Evolutionary conservation across 2,113 vertebrate species (phyloP).

Genomic region (Setophaga petechia): DNA sequence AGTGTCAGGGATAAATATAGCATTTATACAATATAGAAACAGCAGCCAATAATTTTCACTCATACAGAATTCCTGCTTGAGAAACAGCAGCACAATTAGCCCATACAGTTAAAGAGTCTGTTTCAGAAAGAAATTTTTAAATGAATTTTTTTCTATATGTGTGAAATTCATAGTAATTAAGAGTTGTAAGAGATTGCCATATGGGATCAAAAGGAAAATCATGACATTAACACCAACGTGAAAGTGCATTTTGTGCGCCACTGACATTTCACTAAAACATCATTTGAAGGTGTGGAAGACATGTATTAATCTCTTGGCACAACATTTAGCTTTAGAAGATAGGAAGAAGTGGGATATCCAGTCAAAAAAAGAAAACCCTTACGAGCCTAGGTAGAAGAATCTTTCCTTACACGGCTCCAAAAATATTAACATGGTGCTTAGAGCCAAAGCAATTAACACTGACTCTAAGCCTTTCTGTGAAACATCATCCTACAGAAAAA

Average conservation of each 20-base stretch:
- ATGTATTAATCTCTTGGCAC: background rate
- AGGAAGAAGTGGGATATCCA: background rate
- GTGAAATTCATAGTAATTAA: background rate
- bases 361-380: background rate
- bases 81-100: background rate
- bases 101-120: background rate
- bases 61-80: background rate
- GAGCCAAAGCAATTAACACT: background rate
- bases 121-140: background rate
- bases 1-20: conserved; percentile 20
- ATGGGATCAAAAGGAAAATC: conserved; percentile 6
- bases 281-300: background rate
- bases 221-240: background rate
- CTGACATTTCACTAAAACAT: background rate
- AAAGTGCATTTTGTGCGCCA: background rate
- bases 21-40: conserved; percentile 8
- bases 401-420: background rate
- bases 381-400: background rate
- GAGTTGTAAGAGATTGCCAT: background rate
- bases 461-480: background rate
- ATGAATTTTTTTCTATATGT: background rate
- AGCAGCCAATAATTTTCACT: conserved; percentile 34
- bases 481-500: background rate
- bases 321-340: background rate
- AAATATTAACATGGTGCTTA: background rate